Conservation (phyloP, 1,140 invertebrate species). For the Gryllus bimaculatus region DNA sequence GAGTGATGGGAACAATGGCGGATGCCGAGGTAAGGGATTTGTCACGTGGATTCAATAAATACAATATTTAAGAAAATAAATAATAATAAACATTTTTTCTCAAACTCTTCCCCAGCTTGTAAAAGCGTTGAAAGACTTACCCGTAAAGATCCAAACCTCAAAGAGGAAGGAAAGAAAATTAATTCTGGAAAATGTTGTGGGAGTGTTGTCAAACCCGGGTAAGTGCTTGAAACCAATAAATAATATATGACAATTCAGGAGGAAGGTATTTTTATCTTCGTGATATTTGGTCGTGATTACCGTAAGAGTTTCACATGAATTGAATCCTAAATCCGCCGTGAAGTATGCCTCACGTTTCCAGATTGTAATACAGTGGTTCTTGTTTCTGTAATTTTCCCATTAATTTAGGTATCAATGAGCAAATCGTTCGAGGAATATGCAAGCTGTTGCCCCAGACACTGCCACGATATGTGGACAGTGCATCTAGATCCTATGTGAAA, state of each 20-base stretch:
- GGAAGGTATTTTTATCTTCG: slow-evolving; percentile 3
- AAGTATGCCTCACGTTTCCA: slow-evolving; percentile 3
- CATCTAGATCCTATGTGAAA: slow-evolving; percentile 63
- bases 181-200: slow-evolving; percentile 59
- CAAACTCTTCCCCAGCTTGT: slow-evolving; percentile 41
- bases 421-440: slow-evolving; percentile 66
- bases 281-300: slow-evolving; percentile 6
- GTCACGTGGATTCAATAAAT: slow-evolving; percentile 27
- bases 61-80: slow-evolving; percentile 12
- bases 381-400: background rate
- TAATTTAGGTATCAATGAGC: slow-evolving; percentile 63
- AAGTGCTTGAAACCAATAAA: slow-evolving; percentile 28
- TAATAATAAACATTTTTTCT: background rate
- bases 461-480: slow-evolving; percentile 64
- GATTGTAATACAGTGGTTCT: background rate
- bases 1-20: slow-evolving; percentile 30
- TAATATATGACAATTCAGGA: slow-evolving; percentile 13
- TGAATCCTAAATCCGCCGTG: slow-evolving; percentile 13
- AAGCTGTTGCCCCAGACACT: slow-evolving; percentile 61
- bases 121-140: slow-evolving; percentile 68
- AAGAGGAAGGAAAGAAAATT: slow-evolving; percentile 62
- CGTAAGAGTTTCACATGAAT: background rate
- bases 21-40: slow-evolving; percentile 33
- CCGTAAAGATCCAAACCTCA: slow-evolving; percentile 64
- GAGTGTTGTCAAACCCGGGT: slow-evolving; percentile 65